A percentile compares a stretch with the other conserved stretches of the same genome.
phyloP scores from a whole-genome alignment of 2,797 vertebrate genomes.

The Microcaecilia unicolor region DNA sequence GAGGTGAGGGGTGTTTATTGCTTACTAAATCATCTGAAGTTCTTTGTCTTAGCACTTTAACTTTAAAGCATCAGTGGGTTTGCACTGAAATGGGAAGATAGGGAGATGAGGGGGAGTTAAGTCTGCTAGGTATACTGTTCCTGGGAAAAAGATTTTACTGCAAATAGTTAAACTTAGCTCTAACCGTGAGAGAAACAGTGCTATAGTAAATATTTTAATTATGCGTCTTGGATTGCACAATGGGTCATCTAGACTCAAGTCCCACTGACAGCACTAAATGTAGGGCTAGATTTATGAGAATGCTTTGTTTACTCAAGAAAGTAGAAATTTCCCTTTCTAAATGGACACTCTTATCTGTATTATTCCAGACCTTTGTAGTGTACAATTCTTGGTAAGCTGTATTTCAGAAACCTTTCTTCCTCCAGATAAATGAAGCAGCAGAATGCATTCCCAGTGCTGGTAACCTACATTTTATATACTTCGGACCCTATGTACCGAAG shows the following conservation, averaged over 20 bases:
- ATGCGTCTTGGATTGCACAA: slow-evolving; percentile 37
- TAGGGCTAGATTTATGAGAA: slow-evolving; percentile 35
- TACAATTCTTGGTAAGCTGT: slow-evolving; percentile 40
- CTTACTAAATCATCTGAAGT: too few relatives aligned
- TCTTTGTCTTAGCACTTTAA: too few relatives aligned
- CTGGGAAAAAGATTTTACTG: slow-evolving; percentile 10
- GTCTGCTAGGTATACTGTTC: too few relatives aligned
- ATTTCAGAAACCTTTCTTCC: slow-evolving; percentile 37
- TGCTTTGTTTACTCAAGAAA: slow-evolving; percentile 57
- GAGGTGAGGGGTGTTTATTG: too few relatives aligned
- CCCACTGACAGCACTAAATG: slow-evolving; percentile 30
- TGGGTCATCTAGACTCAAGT: slow-evolving; percentile 21
- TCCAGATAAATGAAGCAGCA: slow-evolving; percentile 37
- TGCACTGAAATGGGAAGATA: too few relatives aligned
- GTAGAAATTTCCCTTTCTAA: slow-evolving; percentile 58
- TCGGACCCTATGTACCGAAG: too few relatives aligned
- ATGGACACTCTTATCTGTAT: slow-evolving; percentile 59
- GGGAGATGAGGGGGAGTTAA: too few relatives aligned
- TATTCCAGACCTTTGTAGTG: slow-evolving; percentile 64
- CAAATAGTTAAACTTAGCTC: slow-evolving; percentile 23
- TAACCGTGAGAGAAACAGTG: slow-evolving; percentile 23
- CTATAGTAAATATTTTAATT: slow-evolving; percentile 47
- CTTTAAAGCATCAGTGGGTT: too few relatives aligned
- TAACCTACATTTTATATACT: slow-evolving; percentile 32
- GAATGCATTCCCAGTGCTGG: slow-evolving; percentile 27